Conservation (phyloP, 2,888 invertebrate species). For the Watsonalla binaria region DNA sequence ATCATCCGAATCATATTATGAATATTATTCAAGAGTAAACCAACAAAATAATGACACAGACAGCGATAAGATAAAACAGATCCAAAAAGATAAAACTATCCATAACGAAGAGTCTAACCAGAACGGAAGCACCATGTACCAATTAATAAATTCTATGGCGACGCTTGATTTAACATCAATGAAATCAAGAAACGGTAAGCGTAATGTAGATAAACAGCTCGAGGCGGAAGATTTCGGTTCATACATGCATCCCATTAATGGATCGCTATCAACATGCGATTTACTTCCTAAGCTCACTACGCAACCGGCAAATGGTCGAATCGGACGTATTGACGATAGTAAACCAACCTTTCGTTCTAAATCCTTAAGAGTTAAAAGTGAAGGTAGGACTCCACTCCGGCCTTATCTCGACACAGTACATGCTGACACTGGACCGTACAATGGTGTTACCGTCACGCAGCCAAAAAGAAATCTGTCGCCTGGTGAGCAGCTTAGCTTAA, state of each 20-base stretch:
- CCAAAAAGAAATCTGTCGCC: constrained; percentile 75
- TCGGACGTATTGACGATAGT: constrained; percentile 61
- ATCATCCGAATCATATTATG: constrained; percentile 71
- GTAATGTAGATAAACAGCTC: constrained; percentile 50
- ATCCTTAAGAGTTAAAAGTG: constrained; percentile 74
- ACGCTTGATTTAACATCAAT: constrained; percentile 65
- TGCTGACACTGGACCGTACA: constrained; percentile 45
- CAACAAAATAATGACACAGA: constrained; percentile 74
- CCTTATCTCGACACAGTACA: constrained; percentile 58
- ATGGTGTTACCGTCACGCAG: constrained; percentile 73
- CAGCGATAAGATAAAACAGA: constrained; percentile 66
- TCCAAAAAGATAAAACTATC: constrained; percentile 44
- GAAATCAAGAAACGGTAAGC: constrained; percentile 57
- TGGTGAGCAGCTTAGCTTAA: constrained; percentile 71
- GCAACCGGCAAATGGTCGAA: constrained; percentile 57
- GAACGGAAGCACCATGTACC: constrained; percentile 59
- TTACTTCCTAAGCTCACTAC: constrained; percentile 65
- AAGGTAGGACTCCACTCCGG: constrained; percentile 66
- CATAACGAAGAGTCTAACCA: constrained; percentile 28
- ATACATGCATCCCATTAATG: constrained; percentile 67
- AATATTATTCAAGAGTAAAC: constrained; percentile 73
- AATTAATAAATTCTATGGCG: constrained; percentile 70
- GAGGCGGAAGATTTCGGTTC: constrained; percentile 70
- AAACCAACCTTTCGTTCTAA: constrained; percentile 75
- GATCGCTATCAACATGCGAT: constrained; percentile 69